These are phyloP conservation scores for Origma solitaria DNA, from an alignment of 2,113 vertebrate genomes.

Conservation along the genomic window DNA sequence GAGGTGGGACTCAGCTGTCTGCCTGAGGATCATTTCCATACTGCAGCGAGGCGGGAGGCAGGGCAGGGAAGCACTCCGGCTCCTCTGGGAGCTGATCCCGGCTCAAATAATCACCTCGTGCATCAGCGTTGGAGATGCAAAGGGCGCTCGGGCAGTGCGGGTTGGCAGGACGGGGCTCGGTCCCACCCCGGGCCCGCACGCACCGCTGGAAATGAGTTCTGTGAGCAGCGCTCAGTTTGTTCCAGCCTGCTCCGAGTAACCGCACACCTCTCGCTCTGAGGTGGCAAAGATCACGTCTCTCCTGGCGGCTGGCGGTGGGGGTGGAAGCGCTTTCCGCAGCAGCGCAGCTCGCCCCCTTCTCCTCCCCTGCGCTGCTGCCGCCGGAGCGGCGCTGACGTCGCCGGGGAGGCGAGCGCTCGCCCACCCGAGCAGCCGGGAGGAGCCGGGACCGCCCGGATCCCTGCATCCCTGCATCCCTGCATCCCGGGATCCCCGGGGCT, in stretches of 20 bases:
- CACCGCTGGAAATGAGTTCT: background rate
- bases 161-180: background rate
- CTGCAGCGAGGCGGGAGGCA: background rate
- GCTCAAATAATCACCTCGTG: rapidly evolving
- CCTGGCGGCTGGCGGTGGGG: background rate
- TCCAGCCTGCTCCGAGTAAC: background rate
- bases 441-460: background rate
- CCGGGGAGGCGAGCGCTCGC: background rate
- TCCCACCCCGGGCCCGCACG: background rate
- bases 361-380: background rate
- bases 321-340: background rate
- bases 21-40: slow-evolving; percentile 38
- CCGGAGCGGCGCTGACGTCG: background rate
- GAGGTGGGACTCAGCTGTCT: slow-evolving; percentile 40
- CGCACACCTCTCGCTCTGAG: background rate
- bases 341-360: background rate
- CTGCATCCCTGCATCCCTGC: background rate
- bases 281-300: background rate
- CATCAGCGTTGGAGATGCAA: background rate
- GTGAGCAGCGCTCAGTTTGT: background rate
- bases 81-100: background rate
- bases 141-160: background rate
- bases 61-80: background rate
- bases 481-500: rapidly evolving
- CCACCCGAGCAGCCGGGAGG: background rate